phyloP scores from a whole-genome alignment of 2,113 vertebrate genomes.

The Pygoscelis antarcticus region DNA sequence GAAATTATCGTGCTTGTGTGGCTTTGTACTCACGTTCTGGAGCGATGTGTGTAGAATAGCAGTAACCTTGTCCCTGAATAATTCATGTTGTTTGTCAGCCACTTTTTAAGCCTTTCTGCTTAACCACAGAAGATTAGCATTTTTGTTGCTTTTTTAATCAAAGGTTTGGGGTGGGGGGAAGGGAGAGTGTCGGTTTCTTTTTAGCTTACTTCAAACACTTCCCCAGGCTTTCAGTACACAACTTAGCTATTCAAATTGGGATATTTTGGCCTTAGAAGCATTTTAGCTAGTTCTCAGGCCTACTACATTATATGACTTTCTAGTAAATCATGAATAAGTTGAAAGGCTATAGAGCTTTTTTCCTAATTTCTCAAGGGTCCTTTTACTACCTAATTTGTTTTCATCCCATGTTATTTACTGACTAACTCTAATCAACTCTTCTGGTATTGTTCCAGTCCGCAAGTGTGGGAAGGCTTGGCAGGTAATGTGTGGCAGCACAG shows the following conservation, averaged over 20 bases:
- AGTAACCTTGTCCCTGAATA: conserved; percentile 65
- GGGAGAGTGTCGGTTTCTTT: background rate
- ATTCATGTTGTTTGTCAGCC: conserved; percentile 71
- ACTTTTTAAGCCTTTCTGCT: conserved; percentile 67
- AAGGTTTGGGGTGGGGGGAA: conserved; percentile 16
- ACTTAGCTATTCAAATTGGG: conserved; percentile 27
- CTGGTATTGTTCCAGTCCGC: conserved; percentile 45
- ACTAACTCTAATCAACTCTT: conserved; percentile 57
- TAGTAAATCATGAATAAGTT: conserved; percentile 63
- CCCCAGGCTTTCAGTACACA: conserved; percentile 35
- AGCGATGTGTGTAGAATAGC: conserved; percentile 43
- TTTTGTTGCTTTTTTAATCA: conserved; percentile 65
- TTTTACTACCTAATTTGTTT: conserved; percentile 71
- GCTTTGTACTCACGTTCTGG: conserved; percentile 14
- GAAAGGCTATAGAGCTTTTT: conserved; percentile 59
- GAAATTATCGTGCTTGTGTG: conserved; percentile 44
- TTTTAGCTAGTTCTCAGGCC: conserved; percentile 36
- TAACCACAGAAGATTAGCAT: conserved; percentile 71
- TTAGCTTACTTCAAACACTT: conserved; percentile 57
- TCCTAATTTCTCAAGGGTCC: conserved; percentile 70
- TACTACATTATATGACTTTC: conserved; percentile 21
- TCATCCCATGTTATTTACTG: conserved; percentile 72
- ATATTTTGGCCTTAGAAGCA: conserved; percentile 22
- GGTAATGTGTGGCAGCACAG: conserved; percentile 44
- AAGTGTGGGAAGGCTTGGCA: conserved; percentile 49